A percentile compares a stretch with the other conserved stretches of the same genome.
phyloP scores from a whole-genome alignment of 2,113 vertebrate genomes.

The Hemiscyllium ocellatum region DNA sequence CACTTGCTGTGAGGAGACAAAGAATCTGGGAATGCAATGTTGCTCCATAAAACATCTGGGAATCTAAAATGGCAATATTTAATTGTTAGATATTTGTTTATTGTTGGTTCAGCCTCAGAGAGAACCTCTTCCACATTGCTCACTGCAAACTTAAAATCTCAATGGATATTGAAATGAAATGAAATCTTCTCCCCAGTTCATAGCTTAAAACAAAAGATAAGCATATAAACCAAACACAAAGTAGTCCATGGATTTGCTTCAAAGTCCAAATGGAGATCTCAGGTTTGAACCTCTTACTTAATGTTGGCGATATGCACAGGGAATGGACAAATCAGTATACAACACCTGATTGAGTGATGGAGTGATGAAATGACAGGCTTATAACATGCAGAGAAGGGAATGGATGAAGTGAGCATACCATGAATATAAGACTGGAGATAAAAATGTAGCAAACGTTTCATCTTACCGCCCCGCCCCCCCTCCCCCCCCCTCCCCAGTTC shows the following conservation, averaged over 20 bases:
- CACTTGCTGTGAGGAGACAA: neutral
- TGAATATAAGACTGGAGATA: neutral
- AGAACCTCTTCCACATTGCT: neutral
- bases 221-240: neutral
- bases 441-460: neutral
- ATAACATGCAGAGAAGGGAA: neutral
- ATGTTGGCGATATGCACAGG: neutral
- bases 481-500: neutral
- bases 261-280: neutral
- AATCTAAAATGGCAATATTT: neutral
- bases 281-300: neutral
- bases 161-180: neutral
- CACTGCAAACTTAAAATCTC: neutral
- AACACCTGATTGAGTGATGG: neutral
- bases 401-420: neutral
- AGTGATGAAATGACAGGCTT: neutral
- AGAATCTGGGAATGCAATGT: neutral
- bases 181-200: neutral
- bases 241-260: neutral
- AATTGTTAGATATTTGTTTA: neutral
- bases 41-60: neutral
- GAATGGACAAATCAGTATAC: neutral
- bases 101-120: neutral
- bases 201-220: neutral
- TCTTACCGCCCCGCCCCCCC: neutral